Percentiles rank a stretch among this genome's conserved stretches.
These are phyloP conservation scores for Neogale vison DNA, from an alignment of 2,113 vertebrate genomes.

Conservation along the genomic window DNA sequence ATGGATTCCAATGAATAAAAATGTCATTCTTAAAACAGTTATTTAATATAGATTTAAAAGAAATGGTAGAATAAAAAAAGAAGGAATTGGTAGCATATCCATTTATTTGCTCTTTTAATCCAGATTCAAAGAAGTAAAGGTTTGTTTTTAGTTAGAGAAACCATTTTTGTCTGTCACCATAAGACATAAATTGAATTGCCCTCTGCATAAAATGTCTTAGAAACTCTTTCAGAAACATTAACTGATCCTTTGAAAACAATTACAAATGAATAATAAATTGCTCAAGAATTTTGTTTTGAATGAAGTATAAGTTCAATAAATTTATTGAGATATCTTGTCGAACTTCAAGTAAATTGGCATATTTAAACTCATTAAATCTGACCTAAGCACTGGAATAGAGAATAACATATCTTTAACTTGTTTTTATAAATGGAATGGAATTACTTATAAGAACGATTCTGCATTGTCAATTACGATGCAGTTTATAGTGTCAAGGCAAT, in stretches of 20 bases:
- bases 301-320: not conserved
- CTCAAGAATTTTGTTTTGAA: not conserved
- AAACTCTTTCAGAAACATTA: not conserved
- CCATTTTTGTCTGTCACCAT: not conserved
- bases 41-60: not conserved
- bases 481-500: not conserved
- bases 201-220: not conserved
- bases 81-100: not conserved
- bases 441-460: not conserved
- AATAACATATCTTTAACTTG: not conserved
- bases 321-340: not conserved
- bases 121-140: not conserved
- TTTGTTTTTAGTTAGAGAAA: slow-evolving; percentile 1
- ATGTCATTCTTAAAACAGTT: not conserved
- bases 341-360: not conserved
- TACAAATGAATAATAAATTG: not conserved
- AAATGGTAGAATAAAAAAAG: not conserved
- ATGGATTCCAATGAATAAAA: not conserved
- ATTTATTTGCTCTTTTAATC: not conserved
- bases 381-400: not conserved
- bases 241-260: not conserved
- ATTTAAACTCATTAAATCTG: not conserved
- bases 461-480: not conserved
- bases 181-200: not conserved
- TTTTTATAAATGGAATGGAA: not conserved